A percentile compares a stretch with the other conserved stretches of the same genome.
Conservation (phyloP, 2,888 invertebrate genomes). For the Gonocerus acuteangulatus region DNA sequence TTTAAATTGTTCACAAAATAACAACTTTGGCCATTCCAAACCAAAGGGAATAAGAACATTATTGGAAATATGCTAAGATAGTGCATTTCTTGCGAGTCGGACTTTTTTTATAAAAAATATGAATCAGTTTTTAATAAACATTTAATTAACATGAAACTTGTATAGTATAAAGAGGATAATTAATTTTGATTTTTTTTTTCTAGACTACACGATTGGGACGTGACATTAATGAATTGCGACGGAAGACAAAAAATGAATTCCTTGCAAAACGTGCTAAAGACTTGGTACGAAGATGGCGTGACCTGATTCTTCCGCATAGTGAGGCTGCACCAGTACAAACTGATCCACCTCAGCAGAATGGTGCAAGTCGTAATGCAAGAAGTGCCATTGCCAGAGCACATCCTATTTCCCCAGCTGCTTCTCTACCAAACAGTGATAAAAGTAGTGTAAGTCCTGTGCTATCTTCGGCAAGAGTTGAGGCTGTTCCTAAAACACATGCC, state of each 20-base stretch:
- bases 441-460: conserved; percentile 29
- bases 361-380: conserved; percentile 28
- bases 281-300: conserved; percentile 86
- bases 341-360: conserved; percentile 32
- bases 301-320: conserved; percentile 57
- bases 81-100: too few species aligned
- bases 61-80: too few species aligned
- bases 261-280: conserved; percentile 85
- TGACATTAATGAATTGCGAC: conserved; percentile 83
- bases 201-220: conserved; percentile 91
- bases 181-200: conserved; percentile 39
- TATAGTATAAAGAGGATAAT: too few species aligned
- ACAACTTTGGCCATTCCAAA: too few species aligned
- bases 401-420: conserved; percentile 43
- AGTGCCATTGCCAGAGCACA: conserved; percentile 23
- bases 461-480: conserved; percentile 34
- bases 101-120: too few species aligned
- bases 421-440: conserved; percentile 42
- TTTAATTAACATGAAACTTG: too few species aligned
- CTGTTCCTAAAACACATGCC: conserved; percentile 49
- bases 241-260: conserved; percentile 73
- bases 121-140: too few species aligned
- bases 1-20: too few species aligned
- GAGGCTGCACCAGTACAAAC: conserved; percentile 29
- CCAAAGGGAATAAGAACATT: too few species aligned